A percentile compares a stretch with the other conserved stretches of the same genome.
Evolutionary conservation across 1,140 invertebrate species (phyloP).

Genomic region (Caenorhabditis tropicalis): DNA sequence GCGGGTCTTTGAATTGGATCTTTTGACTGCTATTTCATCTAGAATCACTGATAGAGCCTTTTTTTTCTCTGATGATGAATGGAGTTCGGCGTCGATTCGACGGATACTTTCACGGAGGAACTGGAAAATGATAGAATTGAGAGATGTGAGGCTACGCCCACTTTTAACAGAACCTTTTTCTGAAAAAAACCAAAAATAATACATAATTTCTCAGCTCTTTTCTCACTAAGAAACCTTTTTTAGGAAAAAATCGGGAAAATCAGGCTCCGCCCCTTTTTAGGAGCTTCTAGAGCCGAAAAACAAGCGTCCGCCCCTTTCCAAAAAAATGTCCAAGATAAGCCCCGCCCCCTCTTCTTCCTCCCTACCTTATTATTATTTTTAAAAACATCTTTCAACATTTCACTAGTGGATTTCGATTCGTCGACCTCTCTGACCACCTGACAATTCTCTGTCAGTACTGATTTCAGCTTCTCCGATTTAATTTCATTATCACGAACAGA

Average conservation of each 20-base stretch:
- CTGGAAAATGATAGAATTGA: neutral
- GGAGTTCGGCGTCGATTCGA: neutral
- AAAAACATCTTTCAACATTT: conserved; percentile 6
- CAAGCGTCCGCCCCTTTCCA: no score
- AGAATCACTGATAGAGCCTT: neutral
- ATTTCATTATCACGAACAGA: neutral
- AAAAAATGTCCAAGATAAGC: no score
- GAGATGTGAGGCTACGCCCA: no score
- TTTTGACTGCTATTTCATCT: neutral
- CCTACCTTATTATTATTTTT: neutral
- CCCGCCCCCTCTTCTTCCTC: no score
- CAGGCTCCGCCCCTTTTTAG: no score
- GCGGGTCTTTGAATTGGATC: neutral
- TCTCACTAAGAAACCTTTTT: no score
- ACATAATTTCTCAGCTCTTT: no score
- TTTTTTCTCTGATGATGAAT: neutral
- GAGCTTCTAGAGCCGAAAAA: no score
- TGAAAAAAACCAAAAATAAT: no score
- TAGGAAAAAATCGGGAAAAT: no score
- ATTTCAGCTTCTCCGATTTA: neutral
- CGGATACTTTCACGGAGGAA: neutral
- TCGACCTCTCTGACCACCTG: neutral
- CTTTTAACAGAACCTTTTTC: no score
- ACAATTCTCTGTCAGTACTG: neutral
- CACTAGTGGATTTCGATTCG: neutral